Percentiles rank a stretch among this genome's conserved stretches.
Evolutionary conservation across 1,140 invertebrate genomes (phyloP).

Genomic region (Daktulosphaira vitifoliae): DNA sequence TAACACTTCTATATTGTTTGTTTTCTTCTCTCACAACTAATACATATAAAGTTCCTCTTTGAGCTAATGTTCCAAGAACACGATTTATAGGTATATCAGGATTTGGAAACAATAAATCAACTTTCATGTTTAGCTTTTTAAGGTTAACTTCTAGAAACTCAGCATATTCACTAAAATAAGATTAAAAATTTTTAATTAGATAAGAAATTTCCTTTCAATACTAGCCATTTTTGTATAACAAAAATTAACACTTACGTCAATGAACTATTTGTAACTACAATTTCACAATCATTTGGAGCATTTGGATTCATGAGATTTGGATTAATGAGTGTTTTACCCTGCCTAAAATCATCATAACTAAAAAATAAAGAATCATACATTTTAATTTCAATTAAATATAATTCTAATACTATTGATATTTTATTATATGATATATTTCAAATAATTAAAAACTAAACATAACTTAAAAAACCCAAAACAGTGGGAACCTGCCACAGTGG

Average conservation of each 20-base stretch:
- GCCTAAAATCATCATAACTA: slow-evolving; percentile 18
- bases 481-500: too few relatives aligned
- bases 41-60: slow-evolving; percentile 75
- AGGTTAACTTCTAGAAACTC: slow-evolving; percentile 78
- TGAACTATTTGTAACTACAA: slow-evolving; percentile 69
- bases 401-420: too few relatives aligned
- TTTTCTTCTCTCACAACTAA: slow-evolving; percentile 78
- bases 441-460: too few relatives aligned
- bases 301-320: slow-evolving; percentile 46
- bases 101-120: slow-evolving; percentile 81
- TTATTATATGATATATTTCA: too few relatives aligned
- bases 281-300: slow-evolving; percentile 69
- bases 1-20: slow-evolving; percentile 74
- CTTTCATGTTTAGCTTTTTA: slow-evolving; percentile 67
- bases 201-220: neutral
- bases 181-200: neutral
- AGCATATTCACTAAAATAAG: slow-evolving; percentile 65
- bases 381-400: too few relatives aligned
- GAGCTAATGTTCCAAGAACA: slow-evolving; percentile 79
- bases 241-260: slow-evolving; percentile 58
- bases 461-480: too few relatives aligned
- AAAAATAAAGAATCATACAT: neutral
- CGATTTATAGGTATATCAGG: slow-evolving; percentile 72
- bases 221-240: too few relatives aligned
- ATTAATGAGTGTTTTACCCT: slow-evolving; percentile 42